phyloP scores from a whole-genome alignment of 2,888 invertebrate species.

The Halictus quadricinctus region DNA sequence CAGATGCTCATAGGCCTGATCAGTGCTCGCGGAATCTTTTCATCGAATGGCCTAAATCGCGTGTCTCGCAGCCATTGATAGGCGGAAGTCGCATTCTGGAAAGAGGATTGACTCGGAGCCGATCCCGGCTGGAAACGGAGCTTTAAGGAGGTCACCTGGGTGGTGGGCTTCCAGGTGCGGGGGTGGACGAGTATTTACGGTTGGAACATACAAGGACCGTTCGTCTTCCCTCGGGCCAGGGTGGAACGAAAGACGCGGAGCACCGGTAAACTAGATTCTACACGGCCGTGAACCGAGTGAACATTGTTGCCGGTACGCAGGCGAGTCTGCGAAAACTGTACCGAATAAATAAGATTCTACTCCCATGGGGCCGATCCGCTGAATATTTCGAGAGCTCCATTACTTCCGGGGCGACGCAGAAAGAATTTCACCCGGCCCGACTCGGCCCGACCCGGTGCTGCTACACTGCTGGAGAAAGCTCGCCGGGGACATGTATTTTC shows the following conservation, averaged over 20 bases:
- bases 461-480: neutral
- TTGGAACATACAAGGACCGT: neutral
- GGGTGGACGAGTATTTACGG: conserved; percentile 18
- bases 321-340: neutral
- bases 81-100: neutral
- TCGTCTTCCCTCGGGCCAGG: neutral
- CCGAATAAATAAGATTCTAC: conserved; percentile 54
- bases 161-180: conserved; percentile 10
- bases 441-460: neutral
- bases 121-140: neutral
- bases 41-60: conserved; percentile 6
- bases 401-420: conserved; percentile 4
- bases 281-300: conserved; percentile 37
- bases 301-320: conserved; percentile 23
- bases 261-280: neutral
- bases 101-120: conserved; percentile 38
- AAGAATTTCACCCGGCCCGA: neutral
- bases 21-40: neutral
- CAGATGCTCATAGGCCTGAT: neutral
- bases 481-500: neutral
- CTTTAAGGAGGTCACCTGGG: conserved; percentile 36
- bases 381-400: conserved; percentile 40
- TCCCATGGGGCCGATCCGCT: conserved; percentile 12
- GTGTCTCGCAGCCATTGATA: conserved; percentile 17
- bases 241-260: neutral